A percentile compares a stretch with the other conserved stretches of the same genome.
These are phyloP conservation scores for Himalopsyche japonica DNA, from an alignment of 2,888 invertebrate species.

Conservation along the genomic window DNA sequence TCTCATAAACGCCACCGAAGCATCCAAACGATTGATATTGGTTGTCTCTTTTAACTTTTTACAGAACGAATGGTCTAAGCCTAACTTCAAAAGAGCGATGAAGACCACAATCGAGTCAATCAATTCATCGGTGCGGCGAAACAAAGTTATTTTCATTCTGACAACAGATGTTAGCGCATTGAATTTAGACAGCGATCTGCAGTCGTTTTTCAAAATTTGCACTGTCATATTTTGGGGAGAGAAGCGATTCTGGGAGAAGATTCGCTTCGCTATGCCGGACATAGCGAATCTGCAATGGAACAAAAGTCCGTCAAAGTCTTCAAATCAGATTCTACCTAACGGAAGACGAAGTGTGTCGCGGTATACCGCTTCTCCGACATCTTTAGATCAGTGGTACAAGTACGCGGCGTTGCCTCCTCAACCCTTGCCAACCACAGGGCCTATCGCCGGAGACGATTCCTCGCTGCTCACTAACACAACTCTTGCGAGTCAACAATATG, in stretches of 20 bases:
- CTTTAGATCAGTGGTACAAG: conserved; percentile 73
- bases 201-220: conserved; percentile 71
- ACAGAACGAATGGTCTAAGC: conserved; percentile 81
- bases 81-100: conserved; percentile 79
- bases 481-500: conserved; percentile 66
- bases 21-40: conserved; percentile 72
- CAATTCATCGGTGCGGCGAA: conserved; percentile 67
- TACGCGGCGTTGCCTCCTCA: conserved; percentile 63
- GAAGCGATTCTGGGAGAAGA: conserved; percentile 87
- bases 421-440: conserved; percentile 41
- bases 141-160: conserved; percentile 61
- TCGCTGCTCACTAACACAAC: conserved; percentile 65
- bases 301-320: conserved; percentile 56
- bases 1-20: conserved; percentile 65
- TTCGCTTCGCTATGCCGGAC: conserved; percentile 82
- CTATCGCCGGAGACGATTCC: conserved; percentile 63
- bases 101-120: conserved; percentile 70
- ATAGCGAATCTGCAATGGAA: conserved; percentile 66
- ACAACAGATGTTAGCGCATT: conserved; percentile 70
- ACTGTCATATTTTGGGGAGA: conserved; percentile 78
- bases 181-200: conserved; percentile 75
- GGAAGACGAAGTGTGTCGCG: conserved; percentile 63
- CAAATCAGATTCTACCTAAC: conserved; percentile 59
- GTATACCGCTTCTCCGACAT: conserved; percentile 75
- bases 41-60: conserved; percentile 81